Evolutionary conservation across 2,888 invertebrate species (phyloP).

Genomic region (Harpalus rubripes): DNA sequence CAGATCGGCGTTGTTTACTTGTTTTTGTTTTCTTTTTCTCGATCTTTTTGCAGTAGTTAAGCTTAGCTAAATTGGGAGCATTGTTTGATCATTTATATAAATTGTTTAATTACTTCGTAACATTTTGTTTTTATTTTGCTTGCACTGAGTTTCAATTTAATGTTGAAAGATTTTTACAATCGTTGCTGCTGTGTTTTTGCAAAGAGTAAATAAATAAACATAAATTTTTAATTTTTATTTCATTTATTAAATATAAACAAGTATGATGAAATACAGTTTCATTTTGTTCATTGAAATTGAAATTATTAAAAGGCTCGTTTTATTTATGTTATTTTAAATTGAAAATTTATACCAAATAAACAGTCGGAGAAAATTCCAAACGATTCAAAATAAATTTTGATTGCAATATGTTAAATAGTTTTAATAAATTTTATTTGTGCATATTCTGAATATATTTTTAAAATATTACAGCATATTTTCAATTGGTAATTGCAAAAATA

Average conservation of each 20-base stretch:
- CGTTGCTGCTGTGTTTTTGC: not conserved
- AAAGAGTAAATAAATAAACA: constrained; percentile 20
- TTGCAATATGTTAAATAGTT: too few relatives aligned
- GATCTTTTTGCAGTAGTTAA: constrained; percentile 23
- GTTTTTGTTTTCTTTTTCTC: constrained; percentile 31
- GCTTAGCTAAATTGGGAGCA: constrained; percentile 16
- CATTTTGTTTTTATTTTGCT: not conserved
- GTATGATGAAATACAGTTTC: constrained; percentile 19
- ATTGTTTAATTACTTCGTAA: constrained; percentile 24
- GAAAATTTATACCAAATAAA: not conserved
- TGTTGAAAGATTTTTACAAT: constrained; percentile 5
- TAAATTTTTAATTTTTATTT: constrained; percentile 15
- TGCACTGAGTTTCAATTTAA: constrained; percentile 12
- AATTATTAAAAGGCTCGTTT: not conserved
- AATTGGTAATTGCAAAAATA: too few relatives aligned
- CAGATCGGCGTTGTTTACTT: constrained; percentile 33
- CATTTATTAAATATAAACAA: constrained; percentile 29
- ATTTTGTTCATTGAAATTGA: constrained; percentile 21
- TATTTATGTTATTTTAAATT: constrained; percentile 25
- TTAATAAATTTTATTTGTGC: too few relatives aligned
- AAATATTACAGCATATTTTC: too few relatives aligned
- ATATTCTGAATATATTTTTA: too few relatives aligned
- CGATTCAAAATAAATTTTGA: too few relatives aligned
- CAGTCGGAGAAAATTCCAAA: too few relatives aligned
- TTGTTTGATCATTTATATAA: constrained; percentile 35